Evolutionary conservation across 2,113 vertebrate species (phyloP), one percentile per base, ranked within the genome.

Genomic region (Spheniscus mendiculus): DNA sequence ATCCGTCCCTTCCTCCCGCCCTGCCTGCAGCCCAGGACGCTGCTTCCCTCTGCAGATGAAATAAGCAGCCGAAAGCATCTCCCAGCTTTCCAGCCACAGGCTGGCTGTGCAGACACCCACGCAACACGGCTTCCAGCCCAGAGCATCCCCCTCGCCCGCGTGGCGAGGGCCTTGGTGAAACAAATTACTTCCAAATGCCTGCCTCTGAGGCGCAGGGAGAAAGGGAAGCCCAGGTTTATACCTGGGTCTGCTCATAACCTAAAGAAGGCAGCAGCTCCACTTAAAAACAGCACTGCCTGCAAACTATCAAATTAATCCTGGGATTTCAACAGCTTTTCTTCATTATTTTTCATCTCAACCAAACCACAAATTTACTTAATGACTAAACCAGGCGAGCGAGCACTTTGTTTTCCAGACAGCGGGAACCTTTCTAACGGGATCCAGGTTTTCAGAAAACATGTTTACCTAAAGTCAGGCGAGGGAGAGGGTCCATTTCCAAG

Each of bases 261-360:
- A 82, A 58, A 77, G 88, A 83, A 93, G 83, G 93, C 85, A 90
- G 92, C 87, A 94, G 79, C 83, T 90, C 86, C 65, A 16, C 88
- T 90, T 89, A 83, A 80, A 94, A 97, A 87, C 93, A 81, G 47
- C 72, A 25, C 88, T 87, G 97, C 95, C 93, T 95, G 95, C 95
- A 94, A 96, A 95, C 96, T 83, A 96, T 96, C 94, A 96, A 94
- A 97, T 94, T 97, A 97, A 97, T 97, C 89, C 86, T 2, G 15
- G 94, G 95, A 95, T 98, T 97, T 97, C 98, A 95, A 97, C 98
- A 98, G 97, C 97, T 98, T 98, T 97, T 97, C 96, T 96, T 97
- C 97, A 97, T 98, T 98, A 98, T 96, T 96, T 90, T 92, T 96
- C 32, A 32, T 97, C 95, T 97, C 96, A 96, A 97, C 80, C 96